Conservation (phyloP, 2,797 vertebrate species). For the Lutjanus campechanus region DNA sequence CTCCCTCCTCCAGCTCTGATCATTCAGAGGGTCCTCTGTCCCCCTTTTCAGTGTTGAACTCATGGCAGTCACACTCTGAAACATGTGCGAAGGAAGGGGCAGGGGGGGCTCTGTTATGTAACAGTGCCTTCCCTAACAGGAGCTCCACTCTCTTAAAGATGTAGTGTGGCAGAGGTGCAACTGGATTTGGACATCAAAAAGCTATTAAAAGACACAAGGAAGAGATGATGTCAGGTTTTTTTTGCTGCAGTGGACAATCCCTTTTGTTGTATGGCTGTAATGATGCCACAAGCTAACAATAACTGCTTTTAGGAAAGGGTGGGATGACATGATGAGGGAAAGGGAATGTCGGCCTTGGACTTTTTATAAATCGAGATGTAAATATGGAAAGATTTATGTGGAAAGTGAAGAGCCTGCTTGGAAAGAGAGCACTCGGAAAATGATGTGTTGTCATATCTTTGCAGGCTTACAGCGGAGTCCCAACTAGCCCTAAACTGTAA, state of each 20-base stretch:
- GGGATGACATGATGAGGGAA: conserved; percentile 74
- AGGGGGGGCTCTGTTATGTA: conserved; percentile 75
- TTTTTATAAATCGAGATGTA: conserved; percentile 76
- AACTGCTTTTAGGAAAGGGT: conserved; percentile 77
- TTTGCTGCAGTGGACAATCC: conserved; percentile 48
- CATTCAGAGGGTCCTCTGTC: conserved; percentile 81
- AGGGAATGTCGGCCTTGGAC: conserved; percentile 73
- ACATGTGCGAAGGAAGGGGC: conserved; percentile 76
- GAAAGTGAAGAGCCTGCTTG: conserved; percentile 67
- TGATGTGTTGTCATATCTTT: conserved; percentile 69
- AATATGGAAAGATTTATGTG: conserved; percentile 79
- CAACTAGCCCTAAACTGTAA: conserved; percentile 50
- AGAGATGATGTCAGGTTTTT: conserved; percentile 70
- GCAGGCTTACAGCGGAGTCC: conserved; percentile 41
- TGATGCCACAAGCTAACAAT: conserved; percentile 75
- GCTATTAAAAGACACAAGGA: conserved; percentile 58
- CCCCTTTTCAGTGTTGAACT: conserved; percentile 73
- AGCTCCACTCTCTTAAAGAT: conserved; percentile 77
- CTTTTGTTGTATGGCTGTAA: conserved; percentile 69
- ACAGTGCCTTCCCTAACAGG: conserved; percentile 65
- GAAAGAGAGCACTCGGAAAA: conserved; percentile 61
- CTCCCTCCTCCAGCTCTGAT: conserved; percentile 59
- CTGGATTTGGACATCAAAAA: conserved; percentile 63
- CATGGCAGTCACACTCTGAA: conserved; percentile 82
- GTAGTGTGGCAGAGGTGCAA: conserved; percentile 63